Base-by-base conservation (phyloP, 2,113 vertebrate genomes). In the Galbula dea region DNA sequence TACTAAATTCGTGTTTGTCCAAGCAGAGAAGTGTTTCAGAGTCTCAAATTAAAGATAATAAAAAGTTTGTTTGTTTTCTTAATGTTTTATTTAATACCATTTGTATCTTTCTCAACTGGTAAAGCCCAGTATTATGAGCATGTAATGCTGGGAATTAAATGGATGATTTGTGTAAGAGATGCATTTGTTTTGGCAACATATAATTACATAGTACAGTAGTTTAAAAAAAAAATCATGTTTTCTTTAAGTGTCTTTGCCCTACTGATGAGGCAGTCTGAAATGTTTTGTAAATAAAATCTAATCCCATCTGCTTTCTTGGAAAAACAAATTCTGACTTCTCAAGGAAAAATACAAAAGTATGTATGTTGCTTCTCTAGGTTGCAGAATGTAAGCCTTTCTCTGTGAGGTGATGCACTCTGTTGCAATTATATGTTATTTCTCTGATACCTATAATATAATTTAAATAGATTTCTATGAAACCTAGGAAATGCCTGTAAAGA, bases 1-100 rank as follows among this genome's bases (percentile, higher is more conserved):
- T 96, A 82, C 95, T 95, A 95, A 98, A 97, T 98, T 97, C 96
- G 93, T 97, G 94, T 98, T 97, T 97, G 91, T 87, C 90, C 88
- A 97, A 92, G 91, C 94, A 86, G 48, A 52, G 80, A 73, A 89
- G 46, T 45, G 1, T 92, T 96, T 97, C 87, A 86, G 95, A 95
- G 81, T 96, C 94, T 93, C 93, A 95, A 94, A 97, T 95, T 96
- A 95, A 97, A 95, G 86, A 96, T 92, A 86, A 91, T 66, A 72
- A 77, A 87, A 91, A 94, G 79, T 83, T 94, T 34, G n/a, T 63
- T 83, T 61, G 5, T 66, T 75, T 58, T 14, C 88, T 59, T 12
- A 46, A 29, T 90, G 76, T 74, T 90, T 87, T 91, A 37, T 92
- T 92, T 93, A 94, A 54, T 93, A 73, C 15, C 4, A 11, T 75